phyloP scores from a whole-genome alignment of 1,140 invertebrate genomes.

The Dinoponera quadriceps region DNA sequence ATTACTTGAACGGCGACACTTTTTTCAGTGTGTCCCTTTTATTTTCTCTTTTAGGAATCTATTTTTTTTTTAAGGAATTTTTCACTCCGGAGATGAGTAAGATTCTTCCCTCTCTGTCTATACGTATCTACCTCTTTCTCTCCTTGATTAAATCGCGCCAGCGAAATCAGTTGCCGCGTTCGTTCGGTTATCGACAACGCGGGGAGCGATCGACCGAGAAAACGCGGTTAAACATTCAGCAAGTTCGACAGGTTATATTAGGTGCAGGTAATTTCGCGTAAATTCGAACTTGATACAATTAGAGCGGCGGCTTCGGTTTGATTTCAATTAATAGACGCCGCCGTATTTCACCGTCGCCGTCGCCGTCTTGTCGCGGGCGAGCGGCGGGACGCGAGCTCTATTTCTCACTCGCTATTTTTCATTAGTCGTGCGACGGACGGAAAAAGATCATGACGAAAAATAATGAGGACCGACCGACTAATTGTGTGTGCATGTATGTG shows the following conservation, averaged over 20 bases:
- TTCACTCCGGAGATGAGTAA: no score
- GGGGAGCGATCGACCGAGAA: no score
- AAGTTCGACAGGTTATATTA: not conserved
- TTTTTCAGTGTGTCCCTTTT: no score
- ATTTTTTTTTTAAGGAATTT: no score
- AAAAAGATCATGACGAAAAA: not conserved
- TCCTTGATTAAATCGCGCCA: no score
- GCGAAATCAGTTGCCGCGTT: no score
- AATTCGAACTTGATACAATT: conserved; percentile 8
- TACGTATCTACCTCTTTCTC: no score
- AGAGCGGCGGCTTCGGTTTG: not conserved
- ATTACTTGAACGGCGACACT: no score
- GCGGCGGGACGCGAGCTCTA: not conserved
- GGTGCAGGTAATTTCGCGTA: not conserved
- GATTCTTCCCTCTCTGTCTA: no score
- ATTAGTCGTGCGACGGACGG: not conserved
- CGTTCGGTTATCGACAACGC: no score
- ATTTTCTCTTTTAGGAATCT: no score
- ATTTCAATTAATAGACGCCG: conserved; percentile 39
- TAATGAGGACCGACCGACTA: not conserved
- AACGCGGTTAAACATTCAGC: not conserved
- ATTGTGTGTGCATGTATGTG: not conserved
- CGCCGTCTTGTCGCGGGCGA: no score
- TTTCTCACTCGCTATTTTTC: conserved; percentile 4
- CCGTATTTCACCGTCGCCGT: not conserved